Evolutionary conservation across 2,797 vertebrate species (phyloP).

Genomic region (Gephyroberyx darwinii): DNA sequence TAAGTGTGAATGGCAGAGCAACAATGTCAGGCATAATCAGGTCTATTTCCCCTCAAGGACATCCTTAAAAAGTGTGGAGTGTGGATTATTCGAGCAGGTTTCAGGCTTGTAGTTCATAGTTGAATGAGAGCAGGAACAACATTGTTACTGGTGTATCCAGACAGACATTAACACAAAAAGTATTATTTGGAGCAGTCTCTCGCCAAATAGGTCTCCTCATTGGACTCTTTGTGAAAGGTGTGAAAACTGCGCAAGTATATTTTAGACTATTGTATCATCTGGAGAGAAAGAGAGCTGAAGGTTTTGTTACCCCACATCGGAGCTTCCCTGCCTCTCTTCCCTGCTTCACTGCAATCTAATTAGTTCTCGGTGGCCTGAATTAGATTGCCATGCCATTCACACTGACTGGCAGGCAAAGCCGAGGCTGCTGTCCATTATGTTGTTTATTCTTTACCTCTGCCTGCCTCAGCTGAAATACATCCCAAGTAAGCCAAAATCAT

Average conservation of each 20-base stretch:
- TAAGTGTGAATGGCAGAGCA: not conserved
- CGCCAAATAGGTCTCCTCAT: not conserved
- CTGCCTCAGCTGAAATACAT: constrained; percentile 5
- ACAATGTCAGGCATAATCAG: not conserved
- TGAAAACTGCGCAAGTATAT: constrained; percentile 5
- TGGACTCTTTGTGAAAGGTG: constrained; percentile 3
- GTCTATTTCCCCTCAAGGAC: not conserved
- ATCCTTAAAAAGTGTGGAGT: not conserved
- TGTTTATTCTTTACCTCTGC: constrained; percentile 18
- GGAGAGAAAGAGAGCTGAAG: constrained; percentile 25
- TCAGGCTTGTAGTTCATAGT: not conserved
- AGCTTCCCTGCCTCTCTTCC: constrained; percentile 20
- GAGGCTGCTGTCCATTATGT: constrained; percentile 21
- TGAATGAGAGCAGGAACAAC: not conserved
- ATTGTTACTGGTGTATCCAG: not conserved
- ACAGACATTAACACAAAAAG: not conserved
- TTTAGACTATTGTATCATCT: constrained; percentile 6
- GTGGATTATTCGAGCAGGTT: not conserved
- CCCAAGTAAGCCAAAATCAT: not conserved
- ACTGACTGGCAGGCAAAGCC: constrained; percentile 47
- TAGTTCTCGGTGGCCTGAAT: constrained; percentile 50
- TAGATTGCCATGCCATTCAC: constrained; percentile 50
- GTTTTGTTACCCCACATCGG: constrained; percentile 34
- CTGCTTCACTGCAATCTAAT: constrained; percentile 51
- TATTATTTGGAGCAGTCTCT: not conserved